Conservation (phyloP, 2,797 vertebrate species). For the Rhabdophis nuchalis region DNA sequence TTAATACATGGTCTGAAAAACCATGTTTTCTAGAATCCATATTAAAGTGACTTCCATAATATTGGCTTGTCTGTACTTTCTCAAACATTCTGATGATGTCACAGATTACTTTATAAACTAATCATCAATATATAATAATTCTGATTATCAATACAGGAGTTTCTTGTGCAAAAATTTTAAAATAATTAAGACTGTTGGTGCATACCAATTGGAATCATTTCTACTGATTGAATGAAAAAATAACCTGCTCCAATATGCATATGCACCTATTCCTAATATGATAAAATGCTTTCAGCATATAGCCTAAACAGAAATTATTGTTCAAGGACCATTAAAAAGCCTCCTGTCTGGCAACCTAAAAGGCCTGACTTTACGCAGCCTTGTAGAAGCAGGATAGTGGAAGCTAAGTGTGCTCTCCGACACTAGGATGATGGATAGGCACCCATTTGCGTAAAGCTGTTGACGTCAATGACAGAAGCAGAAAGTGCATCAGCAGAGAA, state of each 20-base stretch:
- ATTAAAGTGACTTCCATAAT: background rate
- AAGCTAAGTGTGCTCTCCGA: background rate
- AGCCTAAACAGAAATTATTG: background rate
- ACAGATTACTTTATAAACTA: background rate
- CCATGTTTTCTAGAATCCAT: background rate
- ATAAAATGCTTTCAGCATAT: background rate
- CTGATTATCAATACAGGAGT: background rate
- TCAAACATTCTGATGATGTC: background rate
- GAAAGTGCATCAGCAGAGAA: background rate
- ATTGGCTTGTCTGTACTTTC: background rate
- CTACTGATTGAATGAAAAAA: background rate
- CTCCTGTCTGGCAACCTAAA: background rate
- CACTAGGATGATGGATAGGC: background rate
- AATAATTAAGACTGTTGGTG: background rate
- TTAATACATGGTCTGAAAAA: background rate
- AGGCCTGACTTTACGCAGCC: background rate
- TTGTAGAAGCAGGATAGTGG: background rate
- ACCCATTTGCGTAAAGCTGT: background rate
- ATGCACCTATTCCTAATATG: background rate
- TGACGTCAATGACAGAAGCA: background rate
- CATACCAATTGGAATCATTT: background rate
- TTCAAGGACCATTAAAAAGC: background rate
- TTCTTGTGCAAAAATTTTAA: background rate
- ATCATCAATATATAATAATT: background rate
- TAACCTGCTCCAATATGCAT: background rate